Percentiles rank a stretch among this genome's conserved stretches.
These are phyloP conservation scores for Parauchenoglanis ngamensis DNA, from an alignment of 2,797 vertebrate genomes.

Conservation along the genomic window DNA sequence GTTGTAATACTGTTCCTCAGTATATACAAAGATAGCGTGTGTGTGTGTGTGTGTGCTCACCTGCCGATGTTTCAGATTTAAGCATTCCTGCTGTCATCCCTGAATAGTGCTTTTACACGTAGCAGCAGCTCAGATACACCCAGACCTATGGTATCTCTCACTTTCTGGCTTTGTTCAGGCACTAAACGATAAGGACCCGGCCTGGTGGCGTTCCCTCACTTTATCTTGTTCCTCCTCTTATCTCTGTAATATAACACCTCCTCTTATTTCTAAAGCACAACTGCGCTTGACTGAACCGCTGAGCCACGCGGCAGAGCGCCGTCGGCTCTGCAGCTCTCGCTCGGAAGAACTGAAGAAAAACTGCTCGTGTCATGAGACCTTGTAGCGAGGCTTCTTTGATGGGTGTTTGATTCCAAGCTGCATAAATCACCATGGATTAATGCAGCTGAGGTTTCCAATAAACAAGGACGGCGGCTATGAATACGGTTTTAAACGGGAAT, in stretches of 20 bases:
- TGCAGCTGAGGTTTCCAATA: neutral
- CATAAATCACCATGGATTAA: conserved; percentile 17
- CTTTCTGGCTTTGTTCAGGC: conserved; percentile 43
- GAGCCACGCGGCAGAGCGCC: conserved; percentile 42
- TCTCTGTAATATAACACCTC: conserved; percentile 69
- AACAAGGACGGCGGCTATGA: neutral
- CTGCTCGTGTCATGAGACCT: neutral
- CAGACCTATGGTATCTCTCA: conserved; percentile 21
- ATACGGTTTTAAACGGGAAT: neutral
- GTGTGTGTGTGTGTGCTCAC: conserved; percentile 35
- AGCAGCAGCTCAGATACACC: conserved; percentile 35
- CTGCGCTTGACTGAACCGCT: conserved; percentile 44
- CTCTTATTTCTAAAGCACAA: conserved; percentile 64
- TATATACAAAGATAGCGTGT: neutral
- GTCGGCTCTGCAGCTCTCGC: conserved; percentile 37
- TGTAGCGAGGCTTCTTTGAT: conserved; percentile 5
- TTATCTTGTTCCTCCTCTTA: conserved; percentile 72
- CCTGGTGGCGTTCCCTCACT: conserved; percentile 60
- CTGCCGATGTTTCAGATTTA: conserved; percentile 22
- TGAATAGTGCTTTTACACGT: conserved; percentile 35
- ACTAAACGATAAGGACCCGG: conserved; percentile 62
- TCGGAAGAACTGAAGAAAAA: conserved; percentile 20
- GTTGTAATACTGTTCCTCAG: neutral
- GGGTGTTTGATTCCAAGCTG: conserved; percentile 22
- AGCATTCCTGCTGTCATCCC: conserved; percentile 40